Evolutionary conservation across 2,888 invertebrate species (phyloP).

Genomic region (Plagodis dolabraria): DNA sequence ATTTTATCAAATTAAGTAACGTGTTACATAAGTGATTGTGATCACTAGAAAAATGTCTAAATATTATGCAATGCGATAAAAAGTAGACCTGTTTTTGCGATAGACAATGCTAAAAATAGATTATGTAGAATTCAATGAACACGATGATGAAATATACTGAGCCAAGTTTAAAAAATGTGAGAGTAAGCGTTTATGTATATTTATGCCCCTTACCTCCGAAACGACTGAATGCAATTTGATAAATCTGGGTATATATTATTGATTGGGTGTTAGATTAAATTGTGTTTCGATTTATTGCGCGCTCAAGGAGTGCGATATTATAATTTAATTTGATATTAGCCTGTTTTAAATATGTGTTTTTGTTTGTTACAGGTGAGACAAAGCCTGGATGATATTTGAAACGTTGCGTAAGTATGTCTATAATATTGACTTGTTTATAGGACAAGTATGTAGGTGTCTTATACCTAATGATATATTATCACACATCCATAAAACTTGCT

Average conservation of each 20-base stretch:
- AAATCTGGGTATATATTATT: not conserved
- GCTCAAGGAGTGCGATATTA: no score
- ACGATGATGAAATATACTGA: no score
- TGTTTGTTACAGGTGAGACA: slow-evolving; percentile 61
- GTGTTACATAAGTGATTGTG: slow-evolving; percentile 50
- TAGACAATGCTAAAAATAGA: slow-evolving; percentile 1
- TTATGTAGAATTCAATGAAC: no score
- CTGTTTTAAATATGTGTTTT: slow-evolving; percentile 12
- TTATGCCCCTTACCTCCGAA: no score
- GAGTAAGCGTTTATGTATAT: no score
- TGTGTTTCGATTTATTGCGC: not conserved
- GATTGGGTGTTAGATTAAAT: not conserved
- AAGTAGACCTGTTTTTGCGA: slow-evolving; percentile 11
- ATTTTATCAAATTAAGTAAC: slow-evolving; percentile 56
- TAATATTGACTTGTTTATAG: slow-evolving; percentile 29
- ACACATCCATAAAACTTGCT: no score
- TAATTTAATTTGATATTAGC: not conserved
- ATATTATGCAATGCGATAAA: slow-evolving; percentile 33
- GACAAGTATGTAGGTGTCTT: slow-evolving; percentile 35
- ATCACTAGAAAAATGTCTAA: slow-evolving; percentile 36
- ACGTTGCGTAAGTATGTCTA: slow-evolving; percentile 21
- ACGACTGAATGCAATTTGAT: no score
- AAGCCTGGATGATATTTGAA: slow-evolving; percentile 29
- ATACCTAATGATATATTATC: not conserved
- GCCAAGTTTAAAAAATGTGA: no score